These are phyloP conservation scores for Synergus umbraculus DNA, from an alignment of 2,888 invertebrate species.

Conservation along the genomic window DNA sequence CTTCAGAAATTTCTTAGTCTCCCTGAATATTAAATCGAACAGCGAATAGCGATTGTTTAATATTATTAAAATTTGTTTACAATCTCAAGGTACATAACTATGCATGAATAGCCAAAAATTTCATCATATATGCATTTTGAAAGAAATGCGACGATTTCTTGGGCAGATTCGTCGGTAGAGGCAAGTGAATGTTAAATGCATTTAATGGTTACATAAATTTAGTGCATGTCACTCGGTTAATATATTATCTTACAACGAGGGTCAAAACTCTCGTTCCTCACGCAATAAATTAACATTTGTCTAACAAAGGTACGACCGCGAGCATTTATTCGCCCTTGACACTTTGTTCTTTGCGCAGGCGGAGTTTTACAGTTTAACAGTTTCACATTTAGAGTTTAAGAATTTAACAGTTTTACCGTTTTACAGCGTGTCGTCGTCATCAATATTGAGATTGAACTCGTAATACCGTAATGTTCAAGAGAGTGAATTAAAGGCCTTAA, in stretches of 20 bases:
- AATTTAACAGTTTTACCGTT: constrained; percentile 43
- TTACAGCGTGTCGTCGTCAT: constrained; percentile 47
- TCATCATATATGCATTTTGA: too few relatives aligned
- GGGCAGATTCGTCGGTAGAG: background rate
- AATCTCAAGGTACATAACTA: too few relatives aligned
- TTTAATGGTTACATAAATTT: constrained; percentile 18
- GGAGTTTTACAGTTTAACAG: constrained; percentile 45
- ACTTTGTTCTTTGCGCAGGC: constrained; percentile 35
- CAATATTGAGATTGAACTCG: constrained; percentile 61
- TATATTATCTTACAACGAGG: constrained; percentile 8
- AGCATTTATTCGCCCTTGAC: constrained; percentile 37
- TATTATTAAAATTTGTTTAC: too few relatives aligned
- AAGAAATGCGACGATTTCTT: background rate
- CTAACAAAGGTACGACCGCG: constrained; percentile 26
- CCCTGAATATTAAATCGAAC: too few relatives aligned
- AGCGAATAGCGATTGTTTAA: too few relatives aligned
- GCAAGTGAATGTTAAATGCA: constrained; percentile 4
- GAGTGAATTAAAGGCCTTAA: constrained; percentile 51
- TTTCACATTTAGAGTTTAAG: constrained; percentile 47
- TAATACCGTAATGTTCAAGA: constrained; percentile 47
- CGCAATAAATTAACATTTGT: constrained; percentile 19
- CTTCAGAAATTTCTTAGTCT: too few relatives aligned
- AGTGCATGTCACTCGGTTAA: background rate
- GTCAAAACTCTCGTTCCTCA: constrained; percentile 6
- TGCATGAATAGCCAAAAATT: too few relatives aligned